phyloP scores from a whole-genome alignment of 1,140 invertebrate genomes.

The Oreohelix idahoensis region DNA sequence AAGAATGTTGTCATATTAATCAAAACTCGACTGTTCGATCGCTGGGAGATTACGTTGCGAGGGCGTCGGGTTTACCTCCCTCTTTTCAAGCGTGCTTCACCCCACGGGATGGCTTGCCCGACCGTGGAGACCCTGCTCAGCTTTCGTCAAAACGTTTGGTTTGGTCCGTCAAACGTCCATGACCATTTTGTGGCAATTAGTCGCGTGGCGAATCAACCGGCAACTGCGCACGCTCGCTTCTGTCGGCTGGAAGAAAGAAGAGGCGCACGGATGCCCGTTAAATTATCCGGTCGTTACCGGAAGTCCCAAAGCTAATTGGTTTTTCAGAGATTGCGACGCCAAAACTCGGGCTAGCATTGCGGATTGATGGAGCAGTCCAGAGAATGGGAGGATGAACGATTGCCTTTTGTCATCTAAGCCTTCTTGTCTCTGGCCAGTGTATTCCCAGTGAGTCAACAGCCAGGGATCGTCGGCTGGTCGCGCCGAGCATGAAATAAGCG shows the following conservation, averaged over 20 bases:
- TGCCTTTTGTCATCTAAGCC: neutral
- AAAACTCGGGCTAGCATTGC: neutral
- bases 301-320: constrained; percentile 40
- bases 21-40: constrained; percentile 14
- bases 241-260: neutral
- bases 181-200: constrained; percentile 41
- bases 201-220: constrained; percentile 38
- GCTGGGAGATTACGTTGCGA: neutral
- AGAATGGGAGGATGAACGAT: neutral
- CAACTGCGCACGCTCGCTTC: neutral
- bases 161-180: constrained; percentile 5
- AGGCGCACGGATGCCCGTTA: constrained; percentile 20
- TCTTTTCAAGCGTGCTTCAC: neutral
- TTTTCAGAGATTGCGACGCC: constrained; percentile 35
- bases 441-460: too few relatives aligned
- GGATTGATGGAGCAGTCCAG: constrained; percentile 12
- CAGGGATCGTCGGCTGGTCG: too few relatives aligned
- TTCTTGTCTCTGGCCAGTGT: too few relatives aligned
- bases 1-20: constrained; percentile 42
- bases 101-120: neutral
- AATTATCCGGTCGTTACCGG: constrained; percentile 39
- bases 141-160: constrained; percentile 36
- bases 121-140: constrained; percentile 22
- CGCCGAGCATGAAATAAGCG: too few relatives aligned
- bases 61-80: constrained; percentile 17